A percentile compares a stretch with the other conserved stretches of the same genome.
Conservation (phyloP, 2,113 vertebrate genomes). For the Speoplatyrhinus poulsoni region DNA sequence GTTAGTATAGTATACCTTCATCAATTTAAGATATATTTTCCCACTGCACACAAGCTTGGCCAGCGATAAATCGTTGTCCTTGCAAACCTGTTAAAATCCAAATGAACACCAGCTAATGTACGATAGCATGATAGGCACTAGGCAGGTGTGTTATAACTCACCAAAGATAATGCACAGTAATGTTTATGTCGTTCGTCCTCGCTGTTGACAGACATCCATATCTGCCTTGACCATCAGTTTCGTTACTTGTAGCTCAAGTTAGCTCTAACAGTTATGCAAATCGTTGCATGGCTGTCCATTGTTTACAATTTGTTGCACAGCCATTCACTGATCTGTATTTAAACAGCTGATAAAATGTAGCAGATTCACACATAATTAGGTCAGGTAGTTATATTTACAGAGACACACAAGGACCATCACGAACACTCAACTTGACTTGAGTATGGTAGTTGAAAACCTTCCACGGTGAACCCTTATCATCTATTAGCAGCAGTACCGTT, state of each 20-base stretch:
- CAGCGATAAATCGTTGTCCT: conserved; percentile 8
- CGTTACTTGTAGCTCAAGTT: background rate
- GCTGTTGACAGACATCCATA: conserved; percentile 25
- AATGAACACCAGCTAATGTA: conserved; percentile 44
- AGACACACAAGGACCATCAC: background rate
- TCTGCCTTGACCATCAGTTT: background rate
- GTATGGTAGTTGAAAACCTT: background rate
- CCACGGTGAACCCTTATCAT: background rate
- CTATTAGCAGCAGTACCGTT: background rate
- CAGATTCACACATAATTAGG: background rate
- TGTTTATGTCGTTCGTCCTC: background rate
- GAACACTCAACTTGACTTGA: no score
- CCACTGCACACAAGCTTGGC: background rate
- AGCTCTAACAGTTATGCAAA: background rate
- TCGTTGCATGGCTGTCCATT: background rate
- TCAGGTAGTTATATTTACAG: background rate
- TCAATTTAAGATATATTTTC: background rate
- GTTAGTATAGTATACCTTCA: background rate
- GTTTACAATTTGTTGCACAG: background rate
- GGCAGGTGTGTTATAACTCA: background rate
- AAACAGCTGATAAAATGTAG: background rate
- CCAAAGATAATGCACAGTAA: background rate
- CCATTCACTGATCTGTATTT: background rate
- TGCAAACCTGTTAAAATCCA: conserved; percentile 38
- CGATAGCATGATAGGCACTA: conserved; percentile 26